A percentile compares a stretch with the other conserved stretches of the same genome.
Evolutionary conservation across 2,888 invertebrate genomes (phyloP).

Genomic region (Polydrusus tereticollis): DNA sequence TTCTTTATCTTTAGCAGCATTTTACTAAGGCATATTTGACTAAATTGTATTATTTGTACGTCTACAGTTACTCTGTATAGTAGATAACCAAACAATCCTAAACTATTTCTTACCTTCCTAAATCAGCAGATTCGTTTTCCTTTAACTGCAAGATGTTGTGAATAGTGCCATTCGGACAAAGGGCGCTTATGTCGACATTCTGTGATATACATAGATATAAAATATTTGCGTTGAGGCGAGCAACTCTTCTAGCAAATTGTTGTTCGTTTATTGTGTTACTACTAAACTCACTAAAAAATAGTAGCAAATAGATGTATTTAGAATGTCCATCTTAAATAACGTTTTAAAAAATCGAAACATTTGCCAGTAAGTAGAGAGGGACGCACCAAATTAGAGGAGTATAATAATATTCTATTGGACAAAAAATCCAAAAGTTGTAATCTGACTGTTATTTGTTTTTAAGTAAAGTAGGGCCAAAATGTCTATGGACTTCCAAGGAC

Average conservation of each 20-base stretch:
- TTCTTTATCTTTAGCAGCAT: too few relatives aligned
- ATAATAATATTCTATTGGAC: too few relatives aligned
- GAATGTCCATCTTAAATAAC: too few relatives aligned
- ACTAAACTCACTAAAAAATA: slow-evolving; percentile 81
- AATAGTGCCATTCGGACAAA: slow-evolving; percentile 79
- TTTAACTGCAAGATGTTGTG: slow-evolving; percentile 80
- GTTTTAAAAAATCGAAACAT: too few relatives aligned
- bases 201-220: slow-evolving; percentile 84
- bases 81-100: neutral
- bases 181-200: slow-evolving; percentile 74
- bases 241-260: slow-evolving; percentile 81
- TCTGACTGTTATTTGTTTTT: neutral
- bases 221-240: slow-evolving; percentile 84
- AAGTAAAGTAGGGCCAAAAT: neutral
- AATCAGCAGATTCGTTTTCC: slow-evolving; percentile 74
- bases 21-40: too few relatives aligned
- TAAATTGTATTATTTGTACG: too few relatives aligned
- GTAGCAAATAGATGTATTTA: too few relatives aligned
- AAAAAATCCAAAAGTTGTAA: too few relatives aligned
- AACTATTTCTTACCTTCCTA: slow-evolving; percentile 76
- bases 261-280: slow-evolving; percentile 77
- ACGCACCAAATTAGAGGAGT: too few relatives aligned
- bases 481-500: too few relatives aligned
- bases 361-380: too few relatives aligned
- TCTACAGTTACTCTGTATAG: too few relatives aligned